Conservation (phyloP, 2,113 vertebrate species). For the Zosterops hypoxanthus region DNA sequence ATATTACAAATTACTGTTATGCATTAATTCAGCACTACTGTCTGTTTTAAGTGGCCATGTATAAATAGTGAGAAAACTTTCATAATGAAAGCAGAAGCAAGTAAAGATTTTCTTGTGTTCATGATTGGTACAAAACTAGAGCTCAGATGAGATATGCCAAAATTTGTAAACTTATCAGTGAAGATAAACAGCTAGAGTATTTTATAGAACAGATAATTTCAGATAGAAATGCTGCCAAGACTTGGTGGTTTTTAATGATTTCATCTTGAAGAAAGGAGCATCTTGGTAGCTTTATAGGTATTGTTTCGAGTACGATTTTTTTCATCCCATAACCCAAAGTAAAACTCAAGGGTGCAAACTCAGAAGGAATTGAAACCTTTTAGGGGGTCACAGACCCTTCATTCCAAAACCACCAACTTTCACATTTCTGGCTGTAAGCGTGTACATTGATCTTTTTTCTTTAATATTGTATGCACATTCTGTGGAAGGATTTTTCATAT, state of each 20-base stretch:
- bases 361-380: slow-evolving; percentile 35
- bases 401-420: slow-evolving; percentile 49
- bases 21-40: neutral
- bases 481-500: neutral
- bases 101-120: neutral
- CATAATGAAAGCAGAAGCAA: slow-evolving; percentile 42
- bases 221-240: neutral
- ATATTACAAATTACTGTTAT: neutral
- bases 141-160: neutral
- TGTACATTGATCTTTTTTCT: neutral
- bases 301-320: neutral
- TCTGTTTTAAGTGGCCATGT: neutral
- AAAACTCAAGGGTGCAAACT: neutral
- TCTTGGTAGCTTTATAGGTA: neutral
- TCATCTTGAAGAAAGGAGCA: neutral
- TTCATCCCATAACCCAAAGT: neutral
- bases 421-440: neutral
- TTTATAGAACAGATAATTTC: neutral
- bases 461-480: neutral
- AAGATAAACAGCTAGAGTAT: neutral
- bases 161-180: neutral
- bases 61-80: neutral
- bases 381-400: neutral
- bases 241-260: neutral
- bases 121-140: neutral